Evolutionary conservation across 2,113 vertebrate species (phyloP), one percentile per base, ranked within the genome.

Genomic region (Meleagris gallopavo): DNA sequence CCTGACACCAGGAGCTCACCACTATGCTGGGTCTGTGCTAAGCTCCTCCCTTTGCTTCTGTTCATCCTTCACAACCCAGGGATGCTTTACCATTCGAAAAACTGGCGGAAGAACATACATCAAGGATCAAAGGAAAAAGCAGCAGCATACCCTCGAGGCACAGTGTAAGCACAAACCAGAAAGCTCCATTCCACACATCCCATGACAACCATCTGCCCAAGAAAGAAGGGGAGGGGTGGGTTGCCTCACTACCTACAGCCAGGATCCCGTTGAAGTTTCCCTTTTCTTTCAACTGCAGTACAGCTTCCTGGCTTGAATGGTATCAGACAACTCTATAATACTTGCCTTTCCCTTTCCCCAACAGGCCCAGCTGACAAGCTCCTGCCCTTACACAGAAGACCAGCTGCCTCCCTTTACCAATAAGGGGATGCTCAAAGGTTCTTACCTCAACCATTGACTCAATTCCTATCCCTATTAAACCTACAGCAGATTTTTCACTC

Each of bases 161-260:
- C 66, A 76, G 43, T 8, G 22, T 22, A 76, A 17, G 61, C 82
- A 75, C 38, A 73, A 85, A 78, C 3, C 77, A 87, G 50, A 67
- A 34, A 74, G 34, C 75, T 76, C 36, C 55, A 58, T 34, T 55
- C 32, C 41, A 41, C 30, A 7, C 0, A 57, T 1, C 46, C 57
- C 60, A 18, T 0, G 1, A 2, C 7, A 66, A 57, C 40, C 21
- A 38, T 13, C 57, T 9, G 74, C 70, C n/a, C 57, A 32, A 40
- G 57, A 61, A 69, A 55, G 60, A 54, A 54, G 27, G n/a, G 57
- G 54, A 36, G 41, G 3, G 7, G 9, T 11, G 29, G 19, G 5
- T 85, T 83, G 32, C 60, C 72, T 38, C 21, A 20, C 32, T 54
- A 21, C 58, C 50, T 50, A 66, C 32, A 83, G 61, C 41, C 78